Conservation (phyloP, 2,888 invertebrate species). For the Ceramica pisi region DNA sequence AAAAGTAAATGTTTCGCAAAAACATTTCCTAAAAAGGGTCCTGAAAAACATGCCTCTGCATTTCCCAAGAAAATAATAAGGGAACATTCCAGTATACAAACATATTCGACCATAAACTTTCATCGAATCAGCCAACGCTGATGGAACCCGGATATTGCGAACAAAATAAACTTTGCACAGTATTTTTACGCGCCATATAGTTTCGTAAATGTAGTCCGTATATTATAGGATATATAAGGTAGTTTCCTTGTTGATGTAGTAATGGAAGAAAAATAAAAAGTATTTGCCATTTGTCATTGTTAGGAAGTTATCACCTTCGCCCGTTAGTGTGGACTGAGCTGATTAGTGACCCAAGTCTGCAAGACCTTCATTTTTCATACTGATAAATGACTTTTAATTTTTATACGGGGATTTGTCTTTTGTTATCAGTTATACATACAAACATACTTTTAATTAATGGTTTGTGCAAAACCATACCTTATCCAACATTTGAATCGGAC, state of each 20-base stretch:
- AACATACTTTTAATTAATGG: too few relatives aligned
- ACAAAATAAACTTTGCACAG: slow-evolving; percentile 43
- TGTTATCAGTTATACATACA: not conserved
- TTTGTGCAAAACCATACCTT: not conserved
- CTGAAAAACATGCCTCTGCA: slow-evolving; percentile 11
- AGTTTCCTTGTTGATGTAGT: slow-evolving; percentile 27
- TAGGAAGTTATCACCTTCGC: slow-evolving; percentile 36
- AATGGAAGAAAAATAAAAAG: slow-evolving; percentile 34
- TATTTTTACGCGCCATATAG: slow-evolving; percentile 32
- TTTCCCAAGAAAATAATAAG: slow-evolving; percentile 49
- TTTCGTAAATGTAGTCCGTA: slow-evolving; percentile 20
- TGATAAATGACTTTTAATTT: slow-evolving; percentile 37
- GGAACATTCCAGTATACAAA: slow-evolving; percentile 28
- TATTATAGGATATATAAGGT: slow-evolving; percentile 10
- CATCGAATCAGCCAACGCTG: slow-evolving; percentile 46
- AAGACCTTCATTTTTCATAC: slow-evolving; percentile 33
- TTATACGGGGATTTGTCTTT: not conserved
- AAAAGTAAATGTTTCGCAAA: slow-evolving; percentile 13
- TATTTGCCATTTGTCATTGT: slow-evolving; percentile 51
- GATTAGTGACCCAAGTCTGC: slow-evolving; percentile 32
- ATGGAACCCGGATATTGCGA: slow-evolving; percentile 50
- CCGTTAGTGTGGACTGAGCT: slow-evolving; percentile 22
- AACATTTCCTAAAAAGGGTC: slow-evolving; percentile 21
- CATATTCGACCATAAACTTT: slow-evolving; percentile 50
- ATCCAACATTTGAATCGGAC: not conserved